Percentiles rank a stretch among this genome's conserved stretches.
phyloP scores from a whole-genome alignment of 2,113 vertebrate genomes.

The Eolophus roseicapilla region DNA sequence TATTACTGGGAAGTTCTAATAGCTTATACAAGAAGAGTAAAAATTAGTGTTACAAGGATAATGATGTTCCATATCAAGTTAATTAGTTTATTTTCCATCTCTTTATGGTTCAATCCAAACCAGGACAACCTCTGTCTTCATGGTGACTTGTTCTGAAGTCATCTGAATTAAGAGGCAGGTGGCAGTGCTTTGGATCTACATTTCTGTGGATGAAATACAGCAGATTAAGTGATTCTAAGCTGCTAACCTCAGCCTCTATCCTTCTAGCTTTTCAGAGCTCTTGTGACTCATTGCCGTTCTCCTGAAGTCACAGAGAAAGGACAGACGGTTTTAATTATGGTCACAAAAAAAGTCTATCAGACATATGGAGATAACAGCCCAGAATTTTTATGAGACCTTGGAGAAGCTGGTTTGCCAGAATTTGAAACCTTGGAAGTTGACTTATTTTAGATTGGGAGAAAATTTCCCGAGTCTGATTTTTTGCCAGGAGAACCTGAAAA shows the following conservation, averaged over 20 bases:
- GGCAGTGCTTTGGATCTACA: not conserved
- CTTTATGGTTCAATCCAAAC: not conserved
- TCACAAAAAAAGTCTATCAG: slow-evolving; percentile 46
- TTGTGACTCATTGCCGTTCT: slow-evolving; percentile 69
- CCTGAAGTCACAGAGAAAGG: slow-evolving; percentile 54
- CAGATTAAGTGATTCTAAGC: slow-evolving; percentile 33
- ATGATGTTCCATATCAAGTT: not conserved
- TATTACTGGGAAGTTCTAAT: not conserved
- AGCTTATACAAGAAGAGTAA: not conserved
- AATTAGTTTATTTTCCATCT: not conserved
- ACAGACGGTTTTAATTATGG: slow-evolving; percentile 62
- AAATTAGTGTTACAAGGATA: not conserved
- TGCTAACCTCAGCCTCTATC: slow-evolving; percentile 29
- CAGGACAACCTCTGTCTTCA: not conserved
- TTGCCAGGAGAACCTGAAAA: not conserved
- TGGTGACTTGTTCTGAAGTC: not conserved
- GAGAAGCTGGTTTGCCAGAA: slow-evolving; percentile 53
- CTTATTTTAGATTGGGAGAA: slow-evolving; percentile 24
- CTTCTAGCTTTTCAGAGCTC: slow-evolving; percentile 32
- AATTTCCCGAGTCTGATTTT: not conserved
- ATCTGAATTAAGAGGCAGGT: not conserved
- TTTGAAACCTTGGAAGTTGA: slow-evolving; percentile 16
- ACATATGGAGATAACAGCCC: slow-evolving; percentile 59
- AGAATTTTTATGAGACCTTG: slow-evolving; percentile 64
- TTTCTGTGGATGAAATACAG: slow-evolving; percentile 38